Evolutionary conservation across 2,888 invertebrate species (phyloP), one percentile per base, ranked within the genome.

Genomic region (Helicoverpa assulta): DNA sequence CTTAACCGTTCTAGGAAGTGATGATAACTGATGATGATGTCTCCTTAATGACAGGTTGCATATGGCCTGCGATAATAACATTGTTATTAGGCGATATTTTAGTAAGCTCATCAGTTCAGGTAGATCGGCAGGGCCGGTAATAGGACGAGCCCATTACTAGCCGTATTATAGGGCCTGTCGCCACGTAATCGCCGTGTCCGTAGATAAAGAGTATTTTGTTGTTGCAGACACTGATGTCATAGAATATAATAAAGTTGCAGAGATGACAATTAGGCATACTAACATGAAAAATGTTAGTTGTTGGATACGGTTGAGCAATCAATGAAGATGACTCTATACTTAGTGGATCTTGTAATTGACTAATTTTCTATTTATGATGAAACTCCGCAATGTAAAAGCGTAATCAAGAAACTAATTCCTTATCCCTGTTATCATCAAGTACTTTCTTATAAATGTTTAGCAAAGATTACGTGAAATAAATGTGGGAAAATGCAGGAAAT

Each of bases 111-210:
- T 84, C 79, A 71, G 76, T 71, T 69, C 86, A 84, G 87, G 87
- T 86, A 87, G 75, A 78, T 78, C 67, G 79, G 62, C 70, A 57
- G 19, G 55, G 54, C 50, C 64, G 63, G 77, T 86, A 87, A 90
- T 89, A 86, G 85, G 82, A 75, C 67, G 47, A 47, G 16, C 47
- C 47, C 47, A n/a, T 47, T n/a, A 47, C 47, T 47, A 47, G n/a
- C 10, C 47, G 47, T 47, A 47, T 47, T 47, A 47, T 47, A 47
- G 85, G 82, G 76, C 67, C 87, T 90, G 92, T 92, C 92, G 91
- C 91, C 91, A 89, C 82, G 79, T 90, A 91, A 92, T 90, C 86
- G 78, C 84, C 81, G 67, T 84, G 82, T 81, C 84, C 85, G 78
- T 72, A 76, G 85, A 85, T 86, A 85, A 76, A 78, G 67, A 73